These are phyloP conservation scores for Mionectes olivaceus DNA, from an alignment of 2,797 vertebrate genomes.

Conservation along the genomic window DNA sequence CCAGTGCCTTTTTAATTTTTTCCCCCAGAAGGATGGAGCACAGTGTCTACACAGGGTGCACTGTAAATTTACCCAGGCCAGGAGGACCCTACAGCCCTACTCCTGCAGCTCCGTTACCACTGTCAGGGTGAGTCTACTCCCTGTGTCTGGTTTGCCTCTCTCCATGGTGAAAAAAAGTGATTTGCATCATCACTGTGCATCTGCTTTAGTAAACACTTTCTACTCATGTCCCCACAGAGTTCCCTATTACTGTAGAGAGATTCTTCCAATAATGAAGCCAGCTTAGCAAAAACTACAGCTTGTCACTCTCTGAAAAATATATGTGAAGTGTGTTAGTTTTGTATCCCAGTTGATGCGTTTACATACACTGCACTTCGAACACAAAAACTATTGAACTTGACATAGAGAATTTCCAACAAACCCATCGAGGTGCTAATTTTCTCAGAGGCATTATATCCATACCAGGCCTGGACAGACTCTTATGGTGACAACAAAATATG, in stretches of 20 bases:
- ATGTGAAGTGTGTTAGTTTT: neutral
- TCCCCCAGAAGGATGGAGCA: neutral
- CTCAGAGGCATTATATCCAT: neutral
- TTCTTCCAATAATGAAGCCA: neutral
- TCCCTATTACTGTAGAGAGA: neutral
- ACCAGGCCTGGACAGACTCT: neutral
- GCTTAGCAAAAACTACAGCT: neutral
- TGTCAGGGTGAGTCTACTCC: neutral
- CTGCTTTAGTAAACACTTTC: neutral
- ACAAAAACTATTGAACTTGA: neutral
- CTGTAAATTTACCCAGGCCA: neutral
- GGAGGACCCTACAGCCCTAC: neutral
- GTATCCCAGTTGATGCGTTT: neutral
- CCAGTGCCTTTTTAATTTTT: fast-evolving
- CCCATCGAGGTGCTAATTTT: neutral
- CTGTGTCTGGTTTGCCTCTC: neutral
- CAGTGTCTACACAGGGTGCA: neutral
- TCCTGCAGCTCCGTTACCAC: neutral
- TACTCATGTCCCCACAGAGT: neutral
- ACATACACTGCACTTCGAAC: neutral
- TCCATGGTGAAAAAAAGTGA: fast-evolving
- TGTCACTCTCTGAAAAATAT: neutral
- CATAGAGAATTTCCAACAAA: neutral
- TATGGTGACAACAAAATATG: neutral
- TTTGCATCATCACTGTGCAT: neutral